These are phyloP conservation scores for Caenorhabditis remanei DNA, from an alignment of 1,140 invertebrate genomes.

Conservation along the genomic window DNA sequence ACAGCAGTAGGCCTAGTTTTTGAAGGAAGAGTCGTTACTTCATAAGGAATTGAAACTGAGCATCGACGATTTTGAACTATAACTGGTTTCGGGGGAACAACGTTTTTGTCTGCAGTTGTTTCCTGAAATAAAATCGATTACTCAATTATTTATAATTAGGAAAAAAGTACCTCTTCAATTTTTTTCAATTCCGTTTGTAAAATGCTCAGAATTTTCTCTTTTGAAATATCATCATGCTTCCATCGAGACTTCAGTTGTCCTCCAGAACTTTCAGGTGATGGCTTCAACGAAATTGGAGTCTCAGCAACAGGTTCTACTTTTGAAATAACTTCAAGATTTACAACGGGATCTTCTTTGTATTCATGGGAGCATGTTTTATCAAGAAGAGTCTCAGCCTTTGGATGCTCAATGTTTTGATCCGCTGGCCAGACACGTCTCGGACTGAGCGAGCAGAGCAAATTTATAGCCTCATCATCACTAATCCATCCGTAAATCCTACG, in stretches of 20 bases:
- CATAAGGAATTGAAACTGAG: background rate
- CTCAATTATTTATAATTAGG: background rate
- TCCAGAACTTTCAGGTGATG: conserved; percentile 72
- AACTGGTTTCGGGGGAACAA: background rate
- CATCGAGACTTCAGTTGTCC: conserved; percentile 83
- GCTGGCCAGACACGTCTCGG: conserved; percentile 70
- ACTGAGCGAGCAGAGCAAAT: conserved; percentile 93
- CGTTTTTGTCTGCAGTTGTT: background rate
- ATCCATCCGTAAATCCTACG: conserved; percentile 99
- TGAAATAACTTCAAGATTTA: background rate
- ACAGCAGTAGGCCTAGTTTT: background rate
- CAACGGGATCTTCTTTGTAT: background rate
- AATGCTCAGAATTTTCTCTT: conserved; percentile 95
- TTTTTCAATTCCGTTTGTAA: conserved; percentile 96
- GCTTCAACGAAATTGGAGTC: background rate
- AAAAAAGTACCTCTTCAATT: conserved; percentile 79
- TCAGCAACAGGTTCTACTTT: background rate
- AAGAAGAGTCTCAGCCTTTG: conserved; percentile 54
- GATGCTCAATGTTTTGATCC: conserved; percentile 73
- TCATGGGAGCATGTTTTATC: background rate
- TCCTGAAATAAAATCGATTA: background rate
- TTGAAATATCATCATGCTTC: conserved; percentile 90
- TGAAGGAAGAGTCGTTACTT: background rate
- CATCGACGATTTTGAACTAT: background rate
- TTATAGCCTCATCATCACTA: conserved; percentile 93